phyloP scores from a whole-genome alignment of 1,140 invertebrate genomes.

The Limonius californicus region DNA sequence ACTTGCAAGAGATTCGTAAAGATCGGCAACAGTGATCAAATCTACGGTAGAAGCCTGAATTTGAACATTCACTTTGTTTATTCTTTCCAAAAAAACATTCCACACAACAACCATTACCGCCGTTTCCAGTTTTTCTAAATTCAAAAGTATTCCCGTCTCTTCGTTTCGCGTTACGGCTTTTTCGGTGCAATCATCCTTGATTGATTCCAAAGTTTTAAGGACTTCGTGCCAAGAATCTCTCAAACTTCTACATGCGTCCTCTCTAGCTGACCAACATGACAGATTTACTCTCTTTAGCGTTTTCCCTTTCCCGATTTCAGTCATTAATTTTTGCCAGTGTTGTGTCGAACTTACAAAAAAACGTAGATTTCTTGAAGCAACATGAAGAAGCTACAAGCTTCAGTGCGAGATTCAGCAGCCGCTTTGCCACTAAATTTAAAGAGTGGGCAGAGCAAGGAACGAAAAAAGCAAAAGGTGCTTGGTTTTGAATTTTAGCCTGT shows the following conservation, averaged over 20 bases:
- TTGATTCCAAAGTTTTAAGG: constrained; percentile 29
- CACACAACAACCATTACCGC: not conserved
- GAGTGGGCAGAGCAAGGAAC: constrained; percentile 40
- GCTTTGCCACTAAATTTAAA: constrained; percentile 37
- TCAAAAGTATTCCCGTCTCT: constrained; percentile 17
- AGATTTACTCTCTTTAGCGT: constrained; percentile 31
- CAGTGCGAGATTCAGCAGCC: constrained; percentile 18
- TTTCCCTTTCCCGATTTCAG: constrained; percentile 30
- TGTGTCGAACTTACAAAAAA: constrained; percentile 28
- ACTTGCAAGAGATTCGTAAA: constrained; percentile 27
- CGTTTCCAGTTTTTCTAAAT: constrained; percentile 13
- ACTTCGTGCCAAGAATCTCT: constrained; percentile 31
- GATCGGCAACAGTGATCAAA: constrained; percentile 27
- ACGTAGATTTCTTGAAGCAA: constrained; percentile 16
- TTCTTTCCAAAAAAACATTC: constrained; percentile 21
- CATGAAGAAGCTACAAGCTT: constrained; percentile 15
- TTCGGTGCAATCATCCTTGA: constrained; percentile 31
- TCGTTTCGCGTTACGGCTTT: constrained; percentile 31
- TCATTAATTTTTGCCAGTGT: constrained; percentile 30
- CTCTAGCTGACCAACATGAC: constrained; percentile 33
- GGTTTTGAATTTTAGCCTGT: constrained; percentile 37
- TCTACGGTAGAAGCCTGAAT: constrained; percentile 29
- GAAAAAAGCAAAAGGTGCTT: constrained; percentile 27
- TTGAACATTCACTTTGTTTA: constrained; percentile 31
- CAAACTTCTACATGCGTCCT: constrained; percentile 32